Conservation (phyloP, 1,140 invertebrate species). For the Papilio glaucus region DNA sequence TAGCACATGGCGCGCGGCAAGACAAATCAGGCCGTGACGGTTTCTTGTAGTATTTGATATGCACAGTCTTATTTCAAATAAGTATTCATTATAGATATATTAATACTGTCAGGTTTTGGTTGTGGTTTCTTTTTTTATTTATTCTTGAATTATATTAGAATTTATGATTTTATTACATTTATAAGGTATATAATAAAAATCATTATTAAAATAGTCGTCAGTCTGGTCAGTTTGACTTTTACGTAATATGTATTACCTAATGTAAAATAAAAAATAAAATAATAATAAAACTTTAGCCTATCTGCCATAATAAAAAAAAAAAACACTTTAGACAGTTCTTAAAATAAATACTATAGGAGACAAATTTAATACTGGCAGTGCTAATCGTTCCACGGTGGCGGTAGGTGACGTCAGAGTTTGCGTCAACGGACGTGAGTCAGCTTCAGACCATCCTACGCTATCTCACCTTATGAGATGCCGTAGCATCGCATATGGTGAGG, state of each 20-base stretch:
- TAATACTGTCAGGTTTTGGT: not conserved
- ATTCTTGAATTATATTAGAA: too few relatives aligned
- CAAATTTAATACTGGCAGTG: not conserved
- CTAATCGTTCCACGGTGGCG: not conserved
- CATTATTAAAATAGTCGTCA: too few relatives aligned
- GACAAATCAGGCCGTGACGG: constrained; percentile 22
- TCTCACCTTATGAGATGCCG: too few relatives aligned
- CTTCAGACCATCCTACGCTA: not conserved
- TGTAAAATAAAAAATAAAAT: not conserved
- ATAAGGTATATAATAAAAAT: too few relatives aligned
- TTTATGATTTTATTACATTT: too few relatives aligned
- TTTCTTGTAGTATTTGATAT: not conserved
- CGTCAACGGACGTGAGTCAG: constrained; percentile 4
- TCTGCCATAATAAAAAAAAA: not conserved
- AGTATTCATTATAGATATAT: too few relatives aligned
- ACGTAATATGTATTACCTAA: not conserved
- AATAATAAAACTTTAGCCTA: not conserved
- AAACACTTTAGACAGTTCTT: too few relatives aligned
- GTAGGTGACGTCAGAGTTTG: not conserved
- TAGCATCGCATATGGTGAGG: constrained; percentile 6
- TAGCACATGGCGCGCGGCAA: constrained; percentile 15
- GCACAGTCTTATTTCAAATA: too few relatives aligned
- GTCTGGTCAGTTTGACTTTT: not conserved
- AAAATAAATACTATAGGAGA: not conserved
- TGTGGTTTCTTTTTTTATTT: not conserved